Conservation (phyloP, 2,888 invertebrate species). For the Coelopa pilipes region DNA sequence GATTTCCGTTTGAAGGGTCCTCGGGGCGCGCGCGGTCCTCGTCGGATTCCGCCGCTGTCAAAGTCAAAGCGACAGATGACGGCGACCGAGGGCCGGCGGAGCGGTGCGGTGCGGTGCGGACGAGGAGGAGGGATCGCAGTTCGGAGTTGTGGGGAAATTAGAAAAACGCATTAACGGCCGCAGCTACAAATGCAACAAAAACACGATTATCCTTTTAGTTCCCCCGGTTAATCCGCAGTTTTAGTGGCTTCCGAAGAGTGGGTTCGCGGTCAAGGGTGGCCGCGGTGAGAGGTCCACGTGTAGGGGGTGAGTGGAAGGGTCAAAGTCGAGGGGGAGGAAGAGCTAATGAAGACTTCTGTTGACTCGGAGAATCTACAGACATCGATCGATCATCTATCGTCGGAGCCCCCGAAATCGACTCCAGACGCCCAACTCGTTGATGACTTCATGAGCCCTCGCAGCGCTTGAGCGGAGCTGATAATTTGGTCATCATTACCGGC, state of each 20-base stretch:
- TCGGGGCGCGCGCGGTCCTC: neutral
- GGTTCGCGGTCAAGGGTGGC: no score
- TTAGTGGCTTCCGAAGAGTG: slow-evolving; percentile 30
- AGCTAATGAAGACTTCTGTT: no score
- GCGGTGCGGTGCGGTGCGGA: neutral
- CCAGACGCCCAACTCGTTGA: no score
- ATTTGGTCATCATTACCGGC: no score
- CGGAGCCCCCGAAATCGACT: no score
- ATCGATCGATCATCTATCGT: no score
- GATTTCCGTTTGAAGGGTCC: neutral
- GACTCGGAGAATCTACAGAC: no score
- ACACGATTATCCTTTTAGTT: slow-evolving; percentile 63
- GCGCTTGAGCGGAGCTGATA: no score
- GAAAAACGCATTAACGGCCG: slow-evolving; percentile 54
- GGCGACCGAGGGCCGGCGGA: neutral
- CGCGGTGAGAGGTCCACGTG: no score
- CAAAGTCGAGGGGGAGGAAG: no score
- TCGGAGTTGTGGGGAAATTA: slow-evolving; percentile 40
- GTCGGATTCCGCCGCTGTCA: slow-evolving; percentile 12
- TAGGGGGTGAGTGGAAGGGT: no score
- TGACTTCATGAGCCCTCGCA: no score
- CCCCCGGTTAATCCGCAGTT: slow-evolving; percentile 31
- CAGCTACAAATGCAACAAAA: slow-evolving; percentile 45
- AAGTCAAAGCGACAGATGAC: slow-evolving; percentile 4
- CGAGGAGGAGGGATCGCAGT: neutral